phyloP scores from a whole-genome alignment of 2,888 invertebrate species.

The Acanthosoma haemorrhoidale region DNA sequence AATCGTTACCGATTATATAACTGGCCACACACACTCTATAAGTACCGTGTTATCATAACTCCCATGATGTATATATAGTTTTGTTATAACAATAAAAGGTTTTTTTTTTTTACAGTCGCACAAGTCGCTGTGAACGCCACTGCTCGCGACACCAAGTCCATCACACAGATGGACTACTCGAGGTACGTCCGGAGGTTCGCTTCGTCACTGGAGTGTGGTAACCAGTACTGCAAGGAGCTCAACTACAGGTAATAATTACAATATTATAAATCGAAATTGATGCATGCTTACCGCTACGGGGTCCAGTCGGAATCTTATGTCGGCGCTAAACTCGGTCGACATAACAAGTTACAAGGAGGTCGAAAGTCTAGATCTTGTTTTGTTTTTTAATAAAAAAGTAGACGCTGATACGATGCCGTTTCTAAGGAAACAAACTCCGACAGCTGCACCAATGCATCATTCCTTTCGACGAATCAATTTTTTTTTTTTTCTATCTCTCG shows the following conservation, averaged over 20 bases:
- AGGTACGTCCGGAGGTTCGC: conserved; percentile 82
- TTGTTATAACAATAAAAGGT: background rate
- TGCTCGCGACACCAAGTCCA: conserved; percentile 43
- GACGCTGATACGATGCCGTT: no score
- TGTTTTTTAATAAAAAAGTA: no score
- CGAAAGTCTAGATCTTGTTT: no score
- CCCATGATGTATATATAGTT: background rate
- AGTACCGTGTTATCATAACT: background rate
- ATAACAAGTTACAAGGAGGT: no score
- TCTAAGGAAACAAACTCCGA: no score
- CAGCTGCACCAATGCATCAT: no score
- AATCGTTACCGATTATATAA: background rate
- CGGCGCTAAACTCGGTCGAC: no score
- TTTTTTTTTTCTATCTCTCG: background rate
- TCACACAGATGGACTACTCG: conserved; percentile 67
- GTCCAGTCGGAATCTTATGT: no score
- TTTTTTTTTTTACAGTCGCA: conserved; percentile 29
- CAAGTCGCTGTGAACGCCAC: conserved; percentile 31
- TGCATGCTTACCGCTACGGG: background rate
- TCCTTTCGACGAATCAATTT: no score
- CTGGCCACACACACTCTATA: background rate
- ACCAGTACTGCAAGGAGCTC: conserved; percentile 77
- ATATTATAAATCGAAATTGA: background rate
- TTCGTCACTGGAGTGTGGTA: conserved; percentile 77
- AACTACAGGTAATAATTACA: conserved; percentile 60